Evolutionary conservation across 2,113 vertebrate species (phyloP).

Genomic region (Nerophis ophidion): DNA sequence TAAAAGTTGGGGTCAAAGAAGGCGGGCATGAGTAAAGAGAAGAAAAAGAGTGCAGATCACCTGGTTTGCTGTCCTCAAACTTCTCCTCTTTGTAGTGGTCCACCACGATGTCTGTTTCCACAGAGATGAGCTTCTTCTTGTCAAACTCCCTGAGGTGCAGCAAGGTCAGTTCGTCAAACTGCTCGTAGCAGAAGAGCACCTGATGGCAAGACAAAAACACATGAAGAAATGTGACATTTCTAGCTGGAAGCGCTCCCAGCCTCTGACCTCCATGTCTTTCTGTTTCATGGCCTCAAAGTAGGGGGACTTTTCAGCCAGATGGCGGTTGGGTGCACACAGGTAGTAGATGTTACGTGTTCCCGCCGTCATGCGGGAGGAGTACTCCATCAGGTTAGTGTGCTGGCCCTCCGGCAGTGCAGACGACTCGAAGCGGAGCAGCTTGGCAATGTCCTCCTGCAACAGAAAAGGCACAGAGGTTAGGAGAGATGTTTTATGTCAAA

Average conservation of each 20-base stretch:
- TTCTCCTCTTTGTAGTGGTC: slow-evolving; percentile 98
- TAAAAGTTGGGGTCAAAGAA: background rate
- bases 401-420: slow-evolving; percentile 82
- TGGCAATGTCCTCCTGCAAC: slow-evolving; percentile 85
- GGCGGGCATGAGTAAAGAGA: background rate
- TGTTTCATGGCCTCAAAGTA: slow-evolving; percentile 96
- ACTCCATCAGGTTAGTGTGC: slow-evolving; percentile 84
- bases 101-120: slow-evolving; percentile 94
- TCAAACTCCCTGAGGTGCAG: slow-evolving; percentile 92
- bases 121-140: slow-evolving; percentile 92
- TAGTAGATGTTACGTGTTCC: slow-evolving; percentile 94
- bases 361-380: slow-evolving; percentile 82
- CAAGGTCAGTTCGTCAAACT: slow-evolving; percentile 94
- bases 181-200: slow-evolving; percentile 98
- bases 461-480: background rate
- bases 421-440: slow-evolving; percentile 86
- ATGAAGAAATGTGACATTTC: no score
- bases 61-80: slow-evolving; percentile 77
- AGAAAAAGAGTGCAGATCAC: slow-evolving; percentile 49
- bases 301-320: slow-evolving; percentile 87
- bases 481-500: no score
- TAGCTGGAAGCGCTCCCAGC: no score
- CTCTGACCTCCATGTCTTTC: slow-evolving; percentile 88
- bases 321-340: slow-evolving; percentile 86
- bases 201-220: slow-evolving; percentile 41